Percentiles rank a stretch among this genome's conserved stretches.
These are phyloP conservation scores for Caenorhabditis sp. DNA, from an alignment of 2,888 invertebrate species.

Conservation along the genomic window DNA sequence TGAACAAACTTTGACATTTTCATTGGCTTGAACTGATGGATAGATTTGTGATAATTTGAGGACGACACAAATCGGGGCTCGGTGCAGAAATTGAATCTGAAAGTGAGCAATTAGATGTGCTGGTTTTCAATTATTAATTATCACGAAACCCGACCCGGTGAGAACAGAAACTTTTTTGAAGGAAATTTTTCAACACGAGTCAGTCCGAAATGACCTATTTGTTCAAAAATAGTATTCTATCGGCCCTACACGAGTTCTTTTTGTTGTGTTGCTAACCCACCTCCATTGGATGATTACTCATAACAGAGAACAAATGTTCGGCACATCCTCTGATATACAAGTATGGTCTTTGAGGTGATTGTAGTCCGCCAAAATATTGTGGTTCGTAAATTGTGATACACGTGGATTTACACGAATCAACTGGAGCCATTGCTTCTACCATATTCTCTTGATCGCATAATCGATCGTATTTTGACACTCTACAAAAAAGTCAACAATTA, in stretches of 20 bases:
- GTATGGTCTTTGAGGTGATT: conserved; percentile 44
- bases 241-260: too few relatives aligned
- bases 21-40: conserved; percentile 52
- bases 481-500: too few relatives aligned
- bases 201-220: too few relatives aligned
- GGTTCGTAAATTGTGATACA: conserved; percentile 58
- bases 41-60: conserved; percentile 54
- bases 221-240: too few relatives aligned
- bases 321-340: conserved; percentile 58
- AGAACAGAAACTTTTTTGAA: too few relatives aligned
- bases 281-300: conserved; percentile 34
- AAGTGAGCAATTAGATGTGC: background rate
- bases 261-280: background rate
- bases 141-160: too few relatives aligned
- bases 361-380: conserved; percentile 55
- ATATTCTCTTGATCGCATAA: conserved; percentile 43
- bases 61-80: conserved; percentile 46
- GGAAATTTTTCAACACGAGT: too few relatives aligned
- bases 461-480: conserved; percentile 50
- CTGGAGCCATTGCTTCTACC: conserved; percentile 44
- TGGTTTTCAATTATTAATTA: too few relatives aligned
- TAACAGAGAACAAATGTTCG: conserved; percentile 42
- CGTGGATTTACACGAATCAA: conserved; percentile 44
- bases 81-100: conserved; percentile 51
- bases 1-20: conserved; percentile 53